Evolutionary conservation across 2,888 invertebrate species (phyloP).

Genomic region (Nomada lathburiana): DNA sequence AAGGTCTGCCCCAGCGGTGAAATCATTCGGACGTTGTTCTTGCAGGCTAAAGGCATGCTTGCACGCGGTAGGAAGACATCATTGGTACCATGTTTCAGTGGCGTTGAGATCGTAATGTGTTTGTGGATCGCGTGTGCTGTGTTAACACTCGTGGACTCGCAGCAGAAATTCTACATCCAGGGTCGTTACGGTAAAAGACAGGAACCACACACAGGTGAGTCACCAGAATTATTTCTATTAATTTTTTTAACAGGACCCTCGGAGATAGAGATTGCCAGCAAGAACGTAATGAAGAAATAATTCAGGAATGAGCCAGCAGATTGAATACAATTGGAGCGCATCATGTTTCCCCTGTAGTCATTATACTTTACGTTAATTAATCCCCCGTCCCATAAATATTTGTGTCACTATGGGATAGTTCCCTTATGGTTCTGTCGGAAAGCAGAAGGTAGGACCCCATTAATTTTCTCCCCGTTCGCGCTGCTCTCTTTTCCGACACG

Average conservation of each 20-base stretch:
- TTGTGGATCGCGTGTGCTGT: conserved; percentile 75
- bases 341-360: too few species aligned
- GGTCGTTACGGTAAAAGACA: conserved; percentile 77
- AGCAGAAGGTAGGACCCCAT: not conserved
- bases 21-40: conserved; percentile 16
- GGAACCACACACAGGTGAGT: conserved; percentile 70
- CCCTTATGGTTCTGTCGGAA: not conserved
- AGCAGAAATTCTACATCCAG: conserved; percentile 73
- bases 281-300: too few species aligned
- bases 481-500: not conserved
- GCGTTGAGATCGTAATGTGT: conserved; percentile 68
- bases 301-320: too few species aligned
- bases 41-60: conserved; percentile 45
- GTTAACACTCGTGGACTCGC: conserved; percentile 70
- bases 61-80: conserved; percentile 64
- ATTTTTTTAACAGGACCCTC: not conserved
- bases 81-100: conserved; percentile 60
- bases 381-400: not conserved
- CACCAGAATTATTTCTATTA: not conserved
- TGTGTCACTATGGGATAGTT: not conserved
- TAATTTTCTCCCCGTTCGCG: conserved; percentile 16
- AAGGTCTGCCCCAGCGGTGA: not conserved
- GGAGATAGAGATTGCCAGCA: too few species aligned
- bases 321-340: too few species aligned
- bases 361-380: too few species aligned